phyloP scores from a whole-genome alignment of 2,113 vertebrate genomes.

The Perca flavescens region DNA sequence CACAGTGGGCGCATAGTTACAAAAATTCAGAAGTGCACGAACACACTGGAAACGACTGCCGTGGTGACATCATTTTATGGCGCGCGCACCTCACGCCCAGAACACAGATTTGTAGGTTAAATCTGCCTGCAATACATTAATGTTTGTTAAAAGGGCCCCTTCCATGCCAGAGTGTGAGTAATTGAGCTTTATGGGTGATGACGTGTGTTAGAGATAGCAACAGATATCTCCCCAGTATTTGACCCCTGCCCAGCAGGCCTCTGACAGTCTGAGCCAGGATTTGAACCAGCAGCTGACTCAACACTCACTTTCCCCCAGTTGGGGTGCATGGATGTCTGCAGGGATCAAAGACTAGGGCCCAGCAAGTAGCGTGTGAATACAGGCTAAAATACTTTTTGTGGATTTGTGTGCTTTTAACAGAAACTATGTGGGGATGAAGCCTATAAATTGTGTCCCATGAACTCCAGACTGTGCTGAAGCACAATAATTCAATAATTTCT shows the following conservation, averaged over 20 bases:
- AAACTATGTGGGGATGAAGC: conserved; percentile 1
- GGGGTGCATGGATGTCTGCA: conserved; percentile 31
- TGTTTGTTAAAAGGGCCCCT: conserved; percentile 16
- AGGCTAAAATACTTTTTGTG: conserved; percentile 4
- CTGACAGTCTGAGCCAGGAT: conserved; percentile 47
- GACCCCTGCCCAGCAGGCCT: conserved; percentile 61
- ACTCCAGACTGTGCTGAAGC: background rate
- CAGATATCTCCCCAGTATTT: conserved; percentile 45
- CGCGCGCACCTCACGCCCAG: too few relatives aligned
- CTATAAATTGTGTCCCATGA: background rate
- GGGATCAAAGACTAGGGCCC: conserved; percentile 42
- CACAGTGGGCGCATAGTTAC: too few relatives aligned
- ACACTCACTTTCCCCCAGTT: conserved; percentile 50
- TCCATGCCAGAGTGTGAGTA: conserved; percentile 32
- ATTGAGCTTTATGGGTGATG: conserved; percentile 57
- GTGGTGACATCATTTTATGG: too few relatives aligned
- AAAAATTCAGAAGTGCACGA: too few relatives aligned
- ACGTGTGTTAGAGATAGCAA: conserved; percentile 52
- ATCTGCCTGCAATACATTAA: background rate
- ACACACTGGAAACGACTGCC: too few relatives aligned
- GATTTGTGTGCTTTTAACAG: conserved; percentile 1
- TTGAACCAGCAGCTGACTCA: conserved; percentile 68
- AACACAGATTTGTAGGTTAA: background rate
- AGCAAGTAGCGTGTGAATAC: conserved; percentile 48
- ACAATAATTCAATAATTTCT: background rate